These are phyloP conservation scores for Amia ocellicauda DNA, from an alignment of 2,113 vertebrate species.

Conservation along the genomic window DNA sequence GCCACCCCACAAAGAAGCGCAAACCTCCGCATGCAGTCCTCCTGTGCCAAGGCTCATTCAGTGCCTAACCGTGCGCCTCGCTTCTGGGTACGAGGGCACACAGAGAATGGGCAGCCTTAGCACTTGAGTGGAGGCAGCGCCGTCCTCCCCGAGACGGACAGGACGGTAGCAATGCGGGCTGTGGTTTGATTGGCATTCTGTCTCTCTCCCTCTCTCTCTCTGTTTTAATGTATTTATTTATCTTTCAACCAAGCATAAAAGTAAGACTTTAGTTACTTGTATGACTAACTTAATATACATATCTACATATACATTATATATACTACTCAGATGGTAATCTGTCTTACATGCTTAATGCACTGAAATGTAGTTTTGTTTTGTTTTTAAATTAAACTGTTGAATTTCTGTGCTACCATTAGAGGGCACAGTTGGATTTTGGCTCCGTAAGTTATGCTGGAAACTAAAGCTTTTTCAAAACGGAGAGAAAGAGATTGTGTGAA, in stretches of 20 bases:
- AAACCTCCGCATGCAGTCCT: slow-evolving; percentile 10
- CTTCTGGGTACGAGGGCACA: neutral
- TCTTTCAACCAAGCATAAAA: no score
- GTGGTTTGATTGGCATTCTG: no score
- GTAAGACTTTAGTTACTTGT: no score
- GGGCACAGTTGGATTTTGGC: slow-evolving; percentile 37
- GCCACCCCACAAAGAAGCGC: slow-evolving; percentile 1
- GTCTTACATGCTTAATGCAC: no score
- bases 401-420: slow-evolving; percentile 34
- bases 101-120: neutral
- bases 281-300: no score
- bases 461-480: neutral
- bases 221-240: no score
- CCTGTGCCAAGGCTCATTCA: slow-evolving; percentile 12
- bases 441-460: slow-evolving; percentile 14
- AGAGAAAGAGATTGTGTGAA: neutral
- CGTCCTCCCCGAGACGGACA: no score
- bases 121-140: neutral
- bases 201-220: no score
- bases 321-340: no score
- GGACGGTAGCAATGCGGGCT: no score
- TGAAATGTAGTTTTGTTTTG: neutral
- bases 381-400: neutral
- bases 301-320: no score
- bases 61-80: neutral